A percentile compares a stretch with the other conserved stretches of the same genome.
Conservation (phyloP, 2,888 invertebrate species). For the Heterodera filipjevi region DNA sequence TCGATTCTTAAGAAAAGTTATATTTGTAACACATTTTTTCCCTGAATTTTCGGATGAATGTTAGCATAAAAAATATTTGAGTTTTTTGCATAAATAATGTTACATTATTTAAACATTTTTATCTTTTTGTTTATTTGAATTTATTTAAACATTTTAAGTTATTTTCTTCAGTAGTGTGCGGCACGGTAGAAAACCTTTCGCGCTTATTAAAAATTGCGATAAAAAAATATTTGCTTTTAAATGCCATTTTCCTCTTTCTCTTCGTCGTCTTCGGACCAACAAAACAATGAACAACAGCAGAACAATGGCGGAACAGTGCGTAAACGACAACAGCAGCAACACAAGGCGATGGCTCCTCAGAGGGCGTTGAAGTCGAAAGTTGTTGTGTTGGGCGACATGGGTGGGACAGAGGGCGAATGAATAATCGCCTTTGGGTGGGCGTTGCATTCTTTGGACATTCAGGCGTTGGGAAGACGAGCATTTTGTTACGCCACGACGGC, state of each 20-base stretch:
- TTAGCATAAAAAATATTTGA: not conserved
- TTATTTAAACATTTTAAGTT: too few relatives aligned
- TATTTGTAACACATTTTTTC: not conserved
- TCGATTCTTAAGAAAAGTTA: not conserved
- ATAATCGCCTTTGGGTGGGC: not conserved
- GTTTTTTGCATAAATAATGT: too few relatives aligned
- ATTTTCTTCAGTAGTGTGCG: too few relatives aligned
- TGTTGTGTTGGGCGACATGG: slow-evolving; percentile 40
- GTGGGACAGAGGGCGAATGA: slow-evolving; percentile 7
- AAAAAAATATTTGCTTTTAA: not conserved
- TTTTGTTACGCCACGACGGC: slow-evolving; percentile 49
- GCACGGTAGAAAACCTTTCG: too few relatives aligned
- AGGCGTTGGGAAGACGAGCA: slow-evolving; percentile 53
- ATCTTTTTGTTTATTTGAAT: not conserved
- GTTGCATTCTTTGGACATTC: not conserved
- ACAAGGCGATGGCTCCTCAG: slow-evolving; percentile 7
- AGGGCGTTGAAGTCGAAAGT: slow-evolving; percentile 41
- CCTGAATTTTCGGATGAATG: not conserved
- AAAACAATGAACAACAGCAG: not conserved
- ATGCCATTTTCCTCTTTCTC: slow-evolving; percentile 17
- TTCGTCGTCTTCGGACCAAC: not conserved
- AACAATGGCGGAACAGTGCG: slow-evolving; percentile 21
- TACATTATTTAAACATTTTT: too few relatives aligned
- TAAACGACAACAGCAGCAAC: not conserved
- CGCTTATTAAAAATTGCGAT: too few relatives aligned